Conservation (phyloP, 2,113 vertebrate genomes). For the Rhinolophus sinicus region DNA sequence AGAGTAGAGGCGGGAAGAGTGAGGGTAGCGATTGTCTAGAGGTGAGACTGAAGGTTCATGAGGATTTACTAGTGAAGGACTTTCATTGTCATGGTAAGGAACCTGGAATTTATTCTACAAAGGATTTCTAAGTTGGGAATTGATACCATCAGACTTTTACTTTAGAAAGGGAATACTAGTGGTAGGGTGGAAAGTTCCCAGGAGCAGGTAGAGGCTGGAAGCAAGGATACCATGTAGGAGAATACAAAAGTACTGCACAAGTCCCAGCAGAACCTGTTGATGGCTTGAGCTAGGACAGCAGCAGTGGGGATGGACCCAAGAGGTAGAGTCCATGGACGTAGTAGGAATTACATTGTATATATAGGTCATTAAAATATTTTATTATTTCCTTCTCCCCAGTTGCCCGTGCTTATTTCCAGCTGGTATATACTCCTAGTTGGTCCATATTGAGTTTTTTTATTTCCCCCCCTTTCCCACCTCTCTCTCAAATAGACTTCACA, state of each 20-base stretch:
- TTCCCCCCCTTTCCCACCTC: not conserved
- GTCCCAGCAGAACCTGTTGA: not conserved
- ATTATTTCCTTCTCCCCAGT: not conserved
- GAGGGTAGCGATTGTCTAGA: not conserved
- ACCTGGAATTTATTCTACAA: not conserved
- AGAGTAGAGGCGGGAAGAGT: not conserved
- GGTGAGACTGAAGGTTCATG: not conserved
- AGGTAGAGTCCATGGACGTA: not conserved
- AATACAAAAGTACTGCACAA: not conserved
- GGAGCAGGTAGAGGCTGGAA: not conserved
- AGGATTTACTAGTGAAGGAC: not conserved
- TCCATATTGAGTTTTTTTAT: not conserved
- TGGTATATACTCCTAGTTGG: not conserved
- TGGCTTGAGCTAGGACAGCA: not conserved
- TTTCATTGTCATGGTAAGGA: not conserved
- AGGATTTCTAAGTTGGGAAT: not conserved
- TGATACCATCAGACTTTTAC: not conserved
- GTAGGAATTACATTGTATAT: not conserved
- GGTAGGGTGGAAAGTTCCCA: not conserved
- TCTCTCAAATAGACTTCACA: conserved; percentile 51
- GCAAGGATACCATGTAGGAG: not conserved
- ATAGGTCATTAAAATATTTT: not conserved
- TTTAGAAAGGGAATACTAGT: not conserved
- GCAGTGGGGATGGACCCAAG: not conserved
- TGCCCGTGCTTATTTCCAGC: not conserved